These are phyloP conservation scores for Chloroceryle inda DNA, from an alignment of 2,797 vertebrate genomes.

Conservation along the genomic window DNA sequence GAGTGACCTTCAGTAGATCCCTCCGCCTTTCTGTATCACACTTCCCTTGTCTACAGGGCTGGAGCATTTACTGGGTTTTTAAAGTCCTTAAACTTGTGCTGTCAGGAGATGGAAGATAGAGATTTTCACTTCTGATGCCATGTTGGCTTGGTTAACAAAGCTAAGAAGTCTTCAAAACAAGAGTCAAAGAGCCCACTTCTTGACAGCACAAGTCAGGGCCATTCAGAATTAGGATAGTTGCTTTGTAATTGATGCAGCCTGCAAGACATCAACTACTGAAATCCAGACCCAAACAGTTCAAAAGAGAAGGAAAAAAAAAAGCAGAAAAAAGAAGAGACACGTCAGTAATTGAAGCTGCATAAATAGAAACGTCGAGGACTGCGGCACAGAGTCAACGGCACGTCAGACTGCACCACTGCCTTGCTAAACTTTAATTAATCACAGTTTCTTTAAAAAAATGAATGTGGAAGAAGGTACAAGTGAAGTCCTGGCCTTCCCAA, in stretches of 20 bases:
- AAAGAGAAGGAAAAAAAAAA: not conserved
- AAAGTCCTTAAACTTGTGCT: not conserved
- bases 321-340: not conserved
- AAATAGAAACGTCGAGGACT: not conserved
- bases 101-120: not conserved
- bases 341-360: not conserved
- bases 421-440: not conserved
- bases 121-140: not conserved
- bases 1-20: not conserved
- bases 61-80: not conserved
- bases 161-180: not conserved
- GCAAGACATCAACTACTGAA: not conserved
- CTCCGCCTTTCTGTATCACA: not conserved
- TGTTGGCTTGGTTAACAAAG: not conserved
- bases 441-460: not conserved
- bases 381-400: not conserved
- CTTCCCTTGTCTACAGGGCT: not conserved
- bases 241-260: not conserved
- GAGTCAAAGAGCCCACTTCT: not conserved
- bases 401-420: not conserved
- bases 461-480: not conserved
- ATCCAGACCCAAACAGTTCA: not conserved
- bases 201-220: not conserved
- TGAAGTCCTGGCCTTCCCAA: not conserved
- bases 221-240: not conserved